phyloP scores from a whole-genome alignment of 2,113 vertebrate genomes.

The Spilogale gracilis region DNA sequence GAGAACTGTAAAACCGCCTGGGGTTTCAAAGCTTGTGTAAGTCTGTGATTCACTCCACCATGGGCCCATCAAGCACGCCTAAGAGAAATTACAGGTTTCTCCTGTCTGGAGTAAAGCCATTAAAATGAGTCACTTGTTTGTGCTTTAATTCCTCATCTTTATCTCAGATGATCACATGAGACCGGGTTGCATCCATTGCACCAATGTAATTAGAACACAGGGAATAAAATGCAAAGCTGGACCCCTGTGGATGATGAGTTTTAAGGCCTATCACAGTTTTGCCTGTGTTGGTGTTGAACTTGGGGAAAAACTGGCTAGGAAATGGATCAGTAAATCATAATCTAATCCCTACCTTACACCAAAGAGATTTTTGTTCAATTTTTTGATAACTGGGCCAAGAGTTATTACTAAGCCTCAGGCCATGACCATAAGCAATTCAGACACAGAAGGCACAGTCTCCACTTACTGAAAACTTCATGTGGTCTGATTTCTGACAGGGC shows the following conservation, averaged over 20 bases:
- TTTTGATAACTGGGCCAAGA: background rate
- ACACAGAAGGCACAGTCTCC: background rate
- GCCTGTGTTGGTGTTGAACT: background rate
- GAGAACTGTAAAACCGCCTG: conserved; percentile 55
- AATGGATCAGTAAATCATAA: background rate
- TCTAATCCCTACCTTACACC: background rate
- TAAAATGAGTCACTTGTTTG: conserved; percentile 81
- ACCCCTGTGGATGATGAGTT: background rate
- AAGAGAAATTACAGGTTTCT: conserved; percentile 81
- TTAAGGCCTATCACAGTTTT: background rate
- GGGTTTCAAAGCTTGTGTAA: conserved; percentile 63
- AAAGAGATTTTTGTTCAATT: conserved; percentile 20
- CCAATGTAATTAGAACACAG: background rate
- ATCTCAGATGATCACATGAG: conserved; percentile 53
- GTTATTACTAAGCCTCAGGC: background rate
- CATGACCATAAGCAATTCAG: background rate
- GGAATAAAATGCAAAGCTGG: background rate
- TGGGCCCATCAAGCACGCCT: conserved; percentile 77
- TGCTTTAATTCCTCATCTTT: conserved; percentile 5
- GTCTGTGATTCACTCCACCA: conserved; percentile 74
- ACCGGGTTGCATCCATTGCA: background rate
- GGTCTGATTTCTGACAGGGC: background rate
- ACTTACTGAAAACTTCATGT: background rate
- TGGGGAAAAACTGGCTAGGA: background rate
- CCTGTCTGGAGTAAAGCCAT: conserved; percentile 77